These are phyloP conservation scores for Mechanitis messenoides DNA, from an alignment of 2,888 invertebrate genomes.

Conservation along the genomic window DNA sequence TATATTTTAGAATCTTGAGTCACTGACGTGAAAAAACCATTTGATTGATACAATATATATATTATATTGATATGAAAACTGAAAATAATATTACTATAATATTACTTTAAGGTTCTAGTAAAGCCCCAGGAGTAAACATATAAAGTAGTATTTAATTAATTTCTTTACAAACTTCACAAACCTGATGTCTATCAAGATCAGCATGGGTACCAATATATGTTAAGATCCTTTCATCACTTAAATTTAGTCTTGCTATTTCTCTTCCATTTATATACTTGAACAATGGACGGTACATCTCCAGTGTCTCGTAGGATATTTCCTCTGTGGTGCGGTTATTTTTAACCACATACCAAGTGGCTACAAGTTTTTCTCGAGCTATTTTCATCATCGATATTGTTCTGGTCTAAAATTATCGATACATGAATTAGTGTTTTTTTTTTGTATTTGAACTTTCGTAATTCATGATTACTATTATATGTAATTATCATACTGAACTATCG, in stretches of 20 bases:
- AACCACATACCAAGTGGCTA: conserved; percentile 55
- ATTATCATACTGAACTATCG: too few relatives aligned
- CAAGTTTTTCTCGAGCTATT: conserved; percentile 54
- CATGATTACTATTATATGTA: too few relatives aligned
- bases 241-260: conserved; percentile 59
- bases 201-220: conserved; percentile 61
- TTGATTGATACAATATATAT: too few relatives aligned
- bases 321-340: conserved; percentile 35
- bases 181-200: conserved; percentile 61
- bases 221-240: conserved; percentile 51
- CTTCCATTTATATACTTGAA: conserved; percentile 59
- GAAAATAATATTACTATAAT: too few relatives aligned
- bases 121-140: too few relatives aligned
- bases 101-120: too few relatives aligned
- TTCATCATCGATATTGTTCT: conserved; percentile 67
- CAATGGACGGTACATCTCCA: conserved; percentile 58
- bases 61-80: too few relatives aligned
- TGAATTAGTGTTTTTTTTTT: background rate
- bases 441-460: too few relatives aligned
- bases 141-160: background rate
- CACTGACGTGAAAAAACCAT: too few relatives aligned
- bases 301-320: conserved; percentile 39
- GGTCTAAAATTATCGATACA: conserved; percentile 39
- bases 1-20: too few relatives aligned
- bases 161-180: conserved; percentile 23